Percentiles rank a stretch among this genome's conserved stretches.
Evolutionary conservation across 2,888 invertebrate genomes (phyloP).

Genomic region (Leucoma salicis): DNA sequence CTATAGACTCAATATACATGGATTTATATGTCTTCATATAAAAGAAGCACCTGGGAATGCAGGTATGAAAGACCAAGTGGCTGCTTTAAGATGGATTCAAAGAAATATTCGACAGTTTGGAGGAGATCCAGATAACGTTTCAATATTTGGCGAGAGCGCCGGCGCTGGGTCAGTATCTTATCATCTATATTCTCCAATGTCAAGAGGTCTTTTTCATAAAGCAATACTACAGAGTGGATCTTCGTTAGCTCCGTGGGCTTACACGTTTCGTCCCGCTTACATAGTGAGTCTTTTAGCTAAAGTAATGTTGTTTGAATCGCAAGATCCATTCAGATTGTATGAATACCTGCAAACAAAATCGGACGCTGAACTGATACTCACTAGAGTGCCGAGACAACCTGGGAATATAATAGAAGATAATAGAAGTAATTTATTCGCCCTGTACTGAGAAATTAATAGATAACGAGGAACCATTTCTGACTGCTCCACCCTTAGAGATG

Average conservation of each 20-base stretch:
- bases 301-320: constrained; percentile 48
- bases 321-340: constrained; percentile 54
- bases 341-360: constrained; percentile 52
- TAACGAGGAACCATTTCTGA: constrained; percentile 61
- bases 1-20: constrained; percentile 65
- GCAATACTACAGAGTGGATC: constrained; percentile 69
- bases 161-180: constrained; percentile 61
- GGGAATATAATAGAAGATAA: constrained; percentile 47
- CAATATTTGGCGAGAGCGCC: constrained; percentile 69
- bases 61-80: constrained; percentile 64
- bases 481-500: constrained; percentile 50
- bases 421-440: constrained; percentile 57
- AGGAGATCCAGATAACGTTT: constrained; percentile 60
- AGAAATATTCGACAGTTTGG: constrained; percentile 58
- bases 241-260: constrained; percentile 53
- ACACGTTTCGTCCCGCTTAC: constrained; percentile 56
- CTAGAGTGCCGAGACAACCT: constrained; percentile 52
- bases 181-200: constrained; percentile 62
- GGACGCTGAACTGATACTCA: constrained; percentile 52
- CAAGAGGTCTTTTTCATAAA: constrained; percentile 64
- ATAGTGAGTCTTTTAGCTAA: constrained; percentile 59
- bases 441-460: constrained; percentile 56
- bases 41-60: constrained; percentile 68
- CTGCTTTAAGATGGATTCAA: constrained; percentile 60
- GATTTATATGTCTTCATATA: constrained; percentile 57